phyloP scores from a whole-genome alignment of 2,888 invertebrate species.

The Sinohyriopsis cumingii region DNA sequence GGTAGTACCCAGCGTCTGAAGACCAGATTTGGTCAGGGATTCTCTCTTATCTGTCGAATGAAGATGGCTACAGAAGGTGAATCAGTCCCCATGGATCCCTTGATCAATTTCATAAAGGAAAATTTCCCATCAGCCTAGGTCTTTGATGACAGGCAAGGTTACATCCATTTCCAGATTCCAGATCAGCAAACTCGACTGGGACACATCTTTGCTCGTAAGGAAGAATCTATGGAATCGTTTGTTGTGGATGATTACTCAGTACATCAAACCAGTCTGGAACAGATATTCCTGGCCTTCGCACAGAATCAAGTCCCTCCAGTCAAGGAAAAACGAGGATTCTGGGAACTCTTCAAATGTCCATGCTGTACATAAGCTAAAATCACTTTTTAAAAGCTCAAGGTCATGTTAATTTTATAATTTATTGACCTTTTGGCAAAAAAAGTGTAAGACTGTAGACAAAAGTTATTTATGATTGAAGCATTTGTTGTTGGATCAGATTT shows the following conservation, averaged over 20 bases:
- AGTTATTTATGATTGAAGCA: too few species aligned
- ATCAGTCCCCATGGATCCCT: slow-evolving; percentile 47
- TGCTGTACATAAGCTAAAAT: too few species aligned
- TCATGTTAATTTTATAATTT: too few species aligned
- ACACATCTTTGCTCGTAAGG: slow-evolving; percentile 68
- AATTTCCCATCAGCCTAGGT: slow-evolving; percentile 77
- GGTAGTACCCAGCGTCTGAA: slow-evolving; percentile 83
- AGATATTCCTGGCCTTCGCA: slow-evolving; percentile 74
- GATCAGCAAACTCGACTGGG: slow-evolving; percentile 64
- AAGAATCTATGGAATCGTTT: slow-evolving; percentile 54
- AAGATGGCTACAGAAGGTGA: slow-evolving; percentile 31
- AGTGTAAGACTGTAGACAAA: too few species aligned
- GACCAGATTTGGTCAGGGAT: slow-evolving; percentile 80
- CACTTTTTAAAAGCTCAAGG: too few species aligned
- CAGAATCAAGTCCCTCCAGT: slow-evolving; percentile 53
- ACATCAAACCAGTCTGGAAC: slow-evolving; percentile 70
- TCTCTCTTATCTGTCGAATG: slow-evolving; percentile 73
- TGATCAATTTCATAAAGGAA: slow-evolving; percentile 72
- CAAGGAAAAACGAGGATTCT: slow-evolving; percentile 38
- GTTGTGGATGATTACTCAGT: slow-evolving; percentile 69
- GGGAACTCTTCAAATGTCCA: too few species aligned
- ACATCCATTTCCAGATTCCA: slow-evolving; percentile 66
- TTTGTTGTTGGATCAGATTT: too few species aligned
- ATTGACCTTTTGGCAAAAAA: too few species aligned
- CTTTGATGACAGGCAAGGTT: slow-evolving; percentile 80